phyloP scores from a whole-genome alignment of 2,797 vertebrate species.

The Chelidonichthys spinosus region DNA sequence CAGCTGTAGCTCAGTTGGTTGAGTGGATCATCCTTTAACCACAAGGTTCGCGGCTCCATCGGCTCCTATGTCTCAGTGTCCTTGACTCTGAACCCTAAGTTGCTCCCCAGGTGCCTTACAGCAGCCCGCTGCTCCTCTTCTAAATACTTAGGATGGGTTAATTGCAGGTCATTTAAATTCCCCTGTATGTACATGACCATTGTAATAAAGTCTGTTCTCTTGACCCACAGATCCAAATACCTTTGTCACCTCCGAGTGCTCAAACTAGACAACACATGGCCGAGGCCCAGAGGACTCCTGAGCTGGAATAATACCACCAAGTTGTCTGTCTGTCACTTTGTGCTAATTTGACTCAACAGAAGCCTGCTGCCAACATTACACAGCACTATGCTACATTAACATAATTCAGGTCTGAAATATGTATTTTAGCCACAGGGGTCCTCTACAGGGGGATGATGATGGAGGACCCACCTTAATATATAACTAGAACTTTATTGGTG shows the following conservation, averaged over 20 bases:
- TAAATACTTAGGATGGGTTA: too few species aligned
- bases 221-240: background rate
- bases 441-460: background rate
- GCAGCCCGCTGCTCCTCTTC: too few species aligned
- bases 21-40: too few species aligned
- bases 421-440: background rate
- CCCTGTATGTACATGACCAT: too few species aligned
- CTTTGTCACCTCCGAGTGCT: background rate
- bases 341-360: background rate
- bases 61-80: too few species aligned
- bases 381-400: background rate
- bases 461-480: background rate
- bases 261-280: conserved; percentile 7
- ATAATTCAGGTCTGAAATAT: background rate
- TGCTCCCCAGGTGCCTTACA: too few species aligned
- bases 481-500: background rate
- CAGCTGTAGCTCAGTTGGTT: too few species aligned
- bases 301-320: conserved; percentile 5
- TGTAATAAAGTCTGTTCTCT: background rate
- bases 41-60: too few species aligned
- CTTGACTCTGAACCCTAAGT: too few species aligned
- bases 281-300: background rate
- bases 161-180: too few species aligned
- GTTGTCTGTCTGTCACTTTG: background rate
- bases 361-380: background rate